These are phyloP conservation scores for Callyntrura sp. DNA, from an alignment of 2,888 invertebrate genomes.

Conservation along the genomic window DNA sequence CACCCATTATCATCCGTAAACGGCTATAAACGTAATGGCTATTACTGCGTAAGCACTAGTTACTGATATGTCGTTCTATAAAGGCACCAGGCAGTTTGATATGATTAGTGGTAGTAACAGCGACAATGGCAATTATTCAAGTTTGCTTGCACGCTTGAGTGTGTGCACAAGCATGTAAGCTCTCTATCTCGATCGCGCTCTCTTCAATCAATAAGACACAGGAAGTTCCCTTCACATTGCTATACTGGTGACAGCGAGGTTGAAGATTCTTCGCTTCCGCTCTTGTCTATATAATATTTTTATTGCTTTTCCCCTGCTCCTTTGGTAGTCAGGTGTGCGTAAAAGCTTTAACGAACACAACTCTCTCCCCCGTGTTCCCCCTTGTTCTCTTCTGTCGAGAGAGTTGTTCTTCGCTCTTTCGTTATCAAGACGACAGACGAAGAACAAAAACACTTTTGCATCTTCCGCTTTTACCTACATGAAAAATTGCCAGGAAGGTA, in stretches of 20 bases:
- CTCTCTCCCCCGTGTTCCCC: slow-evolving; percentile 9
- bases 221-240: slow-evolving; percentile 16
- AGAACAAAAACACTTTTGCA: slow-evolving; percentile 34
- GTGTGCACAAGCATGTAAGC: no score
- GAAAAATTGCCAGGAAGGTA: slow-evolving; percentile 54
- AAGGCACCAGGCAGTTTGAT: no score
- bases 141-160: neutral
- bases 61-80: no score
- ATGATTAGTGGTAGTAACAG: neutral
- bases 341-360: slow-evolving; percentile 71
- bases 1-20: no score
- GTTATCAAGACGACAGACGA: no score
- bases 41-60: no score
- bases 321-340: slow-evolving; percentile 72
- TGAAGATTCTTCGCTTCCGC: no score
- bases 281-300: slow-evolving; percentile 30
- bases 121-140: slow-evolving; percentile 9
- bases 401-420: slow-evolving; percentile 55
- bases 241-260: slow-evolving; percentile 18
- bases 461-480: neutral
- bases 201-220: neutral
- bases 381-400: slow-evolving; percentile 30
- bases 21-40: no score
- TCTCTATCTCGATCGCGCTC: no score
- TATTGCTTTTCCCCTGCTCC: slow-evolving; percentile 30